These are phyloP conservation scores for Cossypha dichroa DNA, from an alignment of 2,797 vertebrate genomes.

Conservation along the genomic window DNA sequence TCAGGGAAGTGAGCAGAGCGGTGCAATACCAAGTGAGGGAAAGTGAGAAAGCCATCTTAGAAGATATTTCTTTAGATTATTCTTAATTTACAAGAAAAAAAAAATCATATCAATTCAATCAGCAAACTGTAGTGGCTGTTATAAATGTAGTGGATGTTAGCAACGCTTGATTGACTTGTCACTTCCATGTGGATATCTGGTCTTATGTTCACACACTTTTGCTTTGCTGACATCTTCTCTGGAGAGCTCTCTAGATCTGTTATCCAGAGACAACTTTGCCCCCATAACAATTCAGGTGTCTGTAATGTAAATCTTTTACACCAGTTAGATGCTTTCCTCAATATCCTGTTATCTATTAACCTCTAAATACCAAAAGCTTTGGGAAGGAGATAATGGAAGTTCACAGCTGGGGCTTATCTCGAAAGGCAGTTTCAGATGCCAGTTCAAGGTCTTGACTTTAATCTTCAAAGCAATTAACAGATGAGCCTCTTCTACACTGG, in stretches of 20 bases:
- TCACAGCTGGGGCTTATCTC: conserved; percentile 29
- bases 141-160: neutral
- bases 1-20: neutral
- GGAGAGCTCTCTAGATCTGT: neutral
- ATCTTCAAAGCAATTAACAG: conserved; percentile 66
- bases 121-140: neutral
- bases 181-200: neutral
- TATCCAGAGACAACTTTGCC: neutral
- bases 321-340: neutral
- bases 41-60: neutral
- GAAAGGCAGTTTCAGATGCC: conserved; percentile 19
- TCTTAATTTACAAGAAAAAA: neutral
- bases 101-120: neutral
- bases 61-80: neutral
- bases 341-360: conserved; percentile 34
- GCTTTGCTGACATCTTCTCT: neutral
- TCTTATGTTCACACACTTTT: neutral
- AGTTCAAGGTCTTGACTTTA: conserved; percentile 59
- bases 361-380: conserved; percentile 15
- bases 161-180: neutral
- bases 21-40: neutral
- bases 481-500: conserved; percentile 35
- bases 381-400: neutral
- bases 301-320: neutral
- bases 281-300: neutral